Evolutionary conservation across 2,113 vertebrate species (phyloP).

Genomic region (Urocynchramus pylzowi): DNA sequence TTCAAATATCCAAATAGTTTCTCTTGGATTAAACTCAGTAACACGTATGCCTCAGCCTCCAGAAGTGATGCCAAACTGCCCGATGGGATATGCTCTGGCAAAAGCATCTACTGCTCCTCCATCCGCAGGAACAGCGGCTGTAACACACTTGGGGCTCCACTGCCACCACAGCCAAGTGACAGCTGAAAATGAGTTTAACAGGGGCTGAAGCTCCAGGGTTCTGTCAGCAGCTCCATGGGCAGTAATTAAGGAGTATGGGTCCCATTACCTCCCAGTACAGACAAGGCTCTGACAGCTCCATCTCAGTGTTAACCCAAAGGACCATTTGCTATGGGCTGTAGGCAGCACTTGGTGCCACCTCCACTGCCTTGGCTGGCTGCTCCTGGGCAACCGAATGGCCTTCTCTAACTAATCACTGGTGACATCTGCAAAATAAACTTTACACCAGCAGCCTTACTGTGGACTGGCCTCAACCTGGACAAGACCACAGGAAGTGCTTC

Average conservation of each 20-base stretch:
- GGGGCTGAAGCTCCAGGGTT: slow-evolving; percentile 25
- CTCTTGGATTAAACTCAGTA: neutral
- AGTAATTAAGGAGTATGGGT: neutral
- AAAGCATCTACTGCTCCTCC: neutral
- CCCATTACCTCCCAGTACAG: neutral
- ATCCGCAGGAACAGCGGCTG: neutral
- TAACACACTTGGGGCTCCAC: neutral
- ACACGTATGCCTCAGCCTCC: neutral
- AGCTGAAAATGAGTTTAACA: slow-evolving; percentile 25
- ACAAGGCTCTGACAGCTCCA: slow-evolving; percentile 35
- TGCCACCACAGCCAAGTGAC: slow-evolving; percentile 24
- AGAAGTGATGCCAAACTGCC: neutral
- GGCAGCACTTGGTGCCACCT: neutral
- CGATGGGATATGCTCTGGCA: neutral
- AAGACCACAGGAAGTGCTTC: neutral
- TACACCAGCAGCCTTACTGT: neutral
- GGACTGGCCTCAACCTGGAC: neutral
- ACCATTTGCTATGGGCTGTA: neutral
- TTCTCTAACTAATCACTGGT: neutral
- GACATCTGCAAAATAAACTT: neutral
- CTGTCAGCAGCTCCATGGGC: slow-evolving; percentile 27
- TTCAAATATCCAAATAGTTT: neutral
- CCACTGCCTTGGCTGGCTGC: neutral
- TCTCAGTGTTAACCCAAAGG: neutral
- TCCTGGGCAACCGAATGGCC: neutral